phyloP scores from a whole-genome alignment of 2,113 vertebrate species.

The Ciconia maguari region DNA sequence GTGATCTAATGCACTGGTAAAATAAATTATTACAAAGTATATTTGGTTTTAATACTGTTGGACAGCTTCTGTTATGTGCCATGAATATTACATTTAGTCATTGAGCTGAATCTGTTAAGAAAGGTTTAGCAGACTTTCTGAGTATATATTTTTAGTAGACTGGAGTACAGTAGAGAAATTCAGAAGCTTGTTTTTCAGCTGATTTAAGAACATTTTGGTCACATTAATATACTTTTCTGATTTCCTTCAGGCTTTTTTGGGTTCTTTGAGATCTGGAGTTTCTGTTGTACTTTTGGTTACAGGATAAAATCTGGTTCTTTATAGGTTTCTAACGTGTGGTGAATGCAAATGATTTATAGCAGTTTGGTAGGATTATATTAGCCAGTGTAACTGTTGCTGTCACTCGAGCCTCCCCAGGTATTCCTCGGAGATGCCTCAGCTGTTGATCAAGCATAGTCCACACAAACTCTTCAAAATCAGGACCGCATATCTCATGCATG shows the following conservation, averaged over 20 bases:
- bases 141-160: neutral
- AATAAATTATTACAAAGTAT: constrained; percentile 1
- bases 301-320: neutral
- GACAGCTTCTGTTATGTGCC: neutral
- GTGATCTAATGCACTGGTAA: neutral
- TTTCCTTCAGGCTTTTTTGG: neutral
- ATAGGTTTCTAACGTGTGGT: neutral
- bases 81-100: neutral
- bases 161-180: neutral
- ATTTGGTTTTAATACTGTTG: constrained; percentile 34
- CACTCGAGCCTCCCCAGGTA: neutral
- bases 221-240: neutral
- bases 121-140: neutral
- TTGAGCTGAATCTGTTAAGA: constrained; percentile 12
- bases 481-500: neutral
- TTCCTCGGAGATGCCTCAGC: neutral
- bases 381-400: neutral
- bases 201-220: neutral
- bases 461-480: neutral
- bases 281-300: neutral
- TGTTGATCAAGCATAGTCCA: neutral
- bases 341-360: neutral
- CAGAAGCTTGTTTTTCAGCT: neutral
- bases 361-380: neutral
- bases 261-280: neutral